phyloP scores from a whole-genome alignment of 92 coral and sea anemone species.

The Siderastrea radians region DNA sequence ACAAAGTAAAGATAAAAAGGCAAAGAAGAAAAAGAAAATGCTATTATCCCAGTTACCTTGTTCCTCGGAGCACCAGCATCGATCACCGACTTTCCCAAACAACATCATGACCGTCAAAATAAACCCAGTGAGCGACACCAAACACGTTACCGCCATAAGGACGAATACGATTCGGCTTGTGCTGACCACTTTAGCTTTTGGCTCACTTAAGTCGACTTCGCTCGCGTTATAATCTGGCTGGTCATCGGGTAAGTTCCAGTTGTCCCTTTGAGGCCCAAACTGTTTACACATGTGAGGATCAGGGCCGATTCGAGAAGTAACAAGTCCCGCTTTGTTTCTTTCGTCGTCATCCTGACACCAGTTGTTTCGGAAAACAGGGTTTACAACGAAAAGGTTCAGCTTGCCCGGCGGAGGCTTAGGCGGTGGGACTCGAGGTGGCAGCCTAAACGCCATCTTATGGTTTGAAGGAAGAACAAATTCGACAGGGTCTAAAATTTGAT shows the following conservation, averaged over 20 bases:
- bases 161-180: background rate
- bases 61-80: background rate
- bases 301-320: background rate
- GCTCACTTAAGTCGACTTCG: background rate
- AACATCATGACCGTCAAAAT: conserved; percentile 24
- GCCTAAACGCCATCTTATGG: background rate
- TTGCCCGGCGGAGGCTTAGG: background rate
- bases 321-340: background rate
- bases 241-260: background rate
- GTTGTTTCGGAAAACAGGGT: conserved; percentile 27
- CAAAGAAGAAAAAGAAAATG: background rate
- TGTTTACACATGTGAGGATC: background rate
- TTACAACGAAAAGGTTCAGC: conserved; percentile 2
- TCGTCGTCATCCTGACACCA: conserved; percentile 25
- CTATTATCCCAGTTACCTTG: background rate
- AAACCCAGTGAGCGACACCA: conserved; percentile 16
- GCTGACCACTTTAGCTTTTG: background rate
- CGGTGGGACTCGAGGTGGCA: background rate
- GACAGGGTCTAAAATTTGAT: background rate
- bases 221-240: background rate
- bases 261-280: background rate
- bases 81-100: conserved; percentile 30
- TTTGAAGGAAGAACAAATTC: no score
- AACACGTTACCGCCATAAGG: background rate
- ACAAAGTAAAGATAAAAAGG: background rate